Percentiles rank a stretch among this genome's conserved stretches.
Evolutionary conservation across 1,140 invertebrate genomes (phyloP).

Genomic region (Cydia strobilella): DNA sequence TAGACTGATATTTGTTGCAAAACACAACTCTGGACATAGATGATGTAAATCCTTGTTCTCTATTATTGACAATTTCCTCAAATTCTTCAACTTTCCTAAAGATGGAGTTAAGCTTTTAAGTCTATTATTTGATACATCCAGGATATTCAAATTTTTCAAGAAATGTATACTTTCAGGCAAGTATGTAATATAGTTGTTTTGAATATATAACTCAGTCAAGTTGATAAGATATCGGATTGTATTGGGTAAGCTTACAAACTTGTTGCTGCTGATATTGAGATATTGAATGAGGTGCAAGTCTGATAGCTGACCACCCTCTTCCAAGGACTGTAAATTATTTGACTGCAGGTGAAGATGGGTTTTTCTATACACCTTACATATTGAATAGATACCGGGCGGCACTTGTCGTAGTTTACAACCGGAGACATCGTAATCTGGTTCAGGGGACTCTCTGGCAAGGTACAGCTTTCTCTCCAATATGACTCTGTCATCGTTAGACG

Average conservation of each 20-base stretch:
- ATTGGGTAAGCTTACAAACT: slow-evolving; percentile 82
- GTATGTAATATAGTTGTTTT: slow-evolving; percentile 83
- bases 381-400: slow-evolving; percentile 87
- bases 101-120: slow-evolving; percentile 84
- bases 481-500: slow-evolving; percentile 81
- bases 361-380: slow-evolving; percentile 90
- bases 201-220: slow-evolving; percentile 84
- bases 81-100: slow-evolving; percentile 82
- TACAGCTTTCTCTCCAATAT: slow-evolving; percentile 86
- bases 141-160: slow-evolving; percentile 82
- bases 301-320: slow-evolving; percentile 84
- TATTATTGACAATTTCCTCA: slow-evolving; percentile 81
- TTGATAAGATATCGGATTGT: slow-evolving; percentile 83
- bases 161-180: slow-evolving; percentile 85
- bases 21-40: slow-evolving; percentile 83
- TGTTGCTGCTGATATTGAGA: slow-evolving; percentile 87
- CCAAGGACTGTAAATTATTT: slow-evolving; percentile 85
- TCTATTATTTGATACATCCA: slow-evolving; percentile 87
- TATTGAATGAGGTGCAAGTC: slow-evolving; percentile 85
- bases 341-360: slow-evolving; percentile 83
- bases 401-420: slow-evolving; percentile 85
- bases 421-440: slow-evolving; percentile 87
- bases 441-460: slow-evolving; percentile 87
- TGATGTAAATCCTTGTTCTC: slow-evolving; percentile 81
- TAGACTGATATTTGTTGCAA: slow-evolving; percentile 79